Percentiles rank a stretch among this genome's conserved stretches.
phyloP scores from a whole-genome alignment of 2,888 invertebrate genomes.

The Mesoligia furuncula region DNA sequence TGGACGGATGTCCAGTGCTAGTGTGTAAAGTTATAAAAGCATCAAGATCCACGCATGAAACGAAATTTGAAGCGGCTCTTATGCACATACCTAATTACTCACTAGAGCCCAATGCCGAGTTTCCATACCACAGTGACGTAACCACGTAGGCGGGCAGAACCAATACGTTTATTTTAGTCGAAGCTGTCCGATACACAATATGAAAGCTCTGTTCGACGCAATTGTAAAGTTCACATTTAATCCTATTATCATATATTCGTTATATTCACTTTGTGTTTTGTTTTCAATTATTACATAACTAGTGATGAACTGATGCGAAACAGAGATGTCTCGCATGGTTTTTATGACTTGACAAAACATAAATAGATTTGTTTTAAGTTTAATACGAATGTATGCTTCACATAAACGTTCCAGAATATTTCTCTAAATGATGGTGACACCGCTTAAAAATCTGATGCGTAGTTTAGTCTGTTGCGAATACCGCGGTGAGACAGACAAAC shows the following conservation, averaged over 20 bases:
- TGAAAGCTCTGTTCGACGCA: neutral
- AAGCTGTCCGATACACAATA: constrained; percentile 11
- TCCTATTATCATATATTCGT: neutral
- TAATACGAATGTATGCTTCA: neutral
- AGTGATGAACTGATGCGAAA: neutral
- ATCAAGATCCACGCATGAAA: neutral
- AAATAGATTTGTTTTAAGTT: neutral
- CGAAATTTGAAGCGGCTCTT: neutral
- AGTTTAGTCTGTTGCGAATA: neutral
- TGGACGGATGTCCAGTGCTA: too few relatives aligned
- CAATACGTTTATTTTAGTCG: constrained; percentile 9
- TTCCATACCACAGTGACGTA: constrained; percentile 3
- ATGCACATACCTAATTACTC: neutral
- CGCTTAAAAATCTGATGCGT: neutral
- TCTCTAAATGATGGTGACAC: neutral
- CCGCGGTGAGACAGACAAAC: neutral
- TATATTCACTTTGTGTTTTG: neutral
- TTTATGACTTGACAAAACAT: neutral
- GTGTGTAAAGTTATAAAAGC: too few relatives aligned
- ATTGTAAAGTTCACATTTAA: neutral
- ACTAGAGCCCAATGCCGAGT: constrained; percentile 1
- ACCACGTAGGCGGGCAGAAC: constrained; percentile 15
- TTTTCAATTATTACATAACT: neutral
- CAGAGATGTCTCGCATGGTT: neutral
- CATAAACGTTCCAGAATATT: neutral